Evolutionary conservation across 2,113 vertebrate genomes (phyloP), one percentile per base, ranked within the genome.

Genomic region (Apus apus): DNA sequence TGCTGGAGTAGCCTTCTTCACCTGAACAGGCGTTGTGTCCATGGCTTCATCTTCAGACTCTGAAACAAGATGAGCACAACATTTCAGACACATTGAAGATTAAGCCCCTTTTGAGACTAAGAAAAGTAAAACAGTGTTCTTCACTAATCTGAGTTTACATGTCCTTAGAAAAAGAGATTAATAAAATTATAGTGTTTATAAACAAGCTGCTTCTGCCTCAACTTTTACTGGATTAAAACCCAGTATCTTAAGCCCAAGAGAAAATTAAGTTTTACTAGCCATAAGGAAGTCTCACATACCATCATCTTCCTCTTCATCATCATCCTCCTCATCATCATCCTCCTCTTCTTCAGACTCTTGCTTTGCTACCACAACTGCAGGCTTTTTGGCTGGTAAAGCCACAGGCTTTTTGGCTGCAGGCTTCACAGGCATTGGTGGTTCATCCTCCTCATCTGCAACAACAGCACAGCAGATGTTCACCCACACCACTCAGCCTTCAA

Each of bases 21-120:
- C 98, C 34, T 98, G 99, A 18, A 97, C 75, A 53, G 98, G 98
- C 15, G 98, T 87, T 7, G 97, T 98, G 66, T 99, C 99, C 99
- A 99, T 99, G 58, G 97, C 95, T 92, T 99, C 99, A 51, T 99
- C 98, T 61, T 99, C 99, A 26, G 99, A 99, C 11, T 99, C 99
- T 99, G 67, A 89, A 98, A 66, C 5, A 53, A 51, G 57, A 29
- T 5, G 7, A 75, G 15, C 20, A 62, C 12, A 76, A 32, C 17
- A n/a, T n/a, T 87, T 34, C 32, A 89, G 21, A 81, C 8, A 51
- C 1, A 2, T 32, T 70, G 26, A n/a, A 75, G 8, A 18, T 6
- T 32, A 80, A 66, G 9, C 2, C 13, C 8, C 8, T 72, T 93
- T 3, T 45, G 13, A 64, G 48, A 61, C 7, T 22, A 60, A 57